These are phyloP conservation scores for Napeogenes inachia DNA, from an alignment of 2,888 invertebrate genomes.

Conservation along the genomic window DNA sequence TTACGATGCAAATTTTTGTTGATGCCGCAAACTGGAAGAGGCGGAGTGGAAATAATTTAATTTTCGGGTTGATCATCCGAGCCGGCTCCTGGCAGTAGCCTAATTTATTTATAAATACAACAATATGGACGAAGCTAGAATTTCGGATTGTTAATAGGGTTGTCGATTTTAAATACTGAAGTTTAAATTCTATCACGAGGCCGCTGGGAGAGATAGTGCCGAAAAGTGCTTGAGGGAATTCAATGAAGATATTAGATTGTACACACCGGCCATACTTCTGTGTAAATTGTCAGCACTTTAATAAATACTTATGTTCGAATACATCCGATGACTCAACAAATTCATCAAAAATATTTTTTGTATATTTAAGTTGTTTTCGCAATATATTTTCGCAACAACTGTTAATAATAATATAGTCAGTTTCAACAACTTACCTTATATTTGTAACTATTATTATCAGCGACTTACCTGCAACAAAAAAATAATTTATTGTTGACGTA, in stretches of 20 bases:
- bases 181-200: constrained; percentile 19
- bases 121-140: constrained; percentile 27
- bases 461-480: constrained; percentile 19
- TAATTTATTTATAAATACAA: constrained; percentile 56
- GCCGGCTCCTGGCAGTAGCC: constrained; percentile 38
- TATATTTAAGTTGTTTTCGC: no score
- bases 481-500: neutral
- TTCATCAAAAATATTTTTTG: no score
- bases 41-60: constrained; percentile 55
- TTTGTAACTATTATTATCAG: neutral
- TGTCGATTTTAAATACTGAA: constrained; percentile 12
- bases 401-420: constrained; percentile 11
- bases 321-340: no score
- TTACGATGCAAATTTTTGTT: constrained; percentile 45
- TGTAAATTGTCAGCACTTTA: constrained; percentile 15
- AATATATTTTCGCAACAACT: no score
- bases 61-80: constrained; percentile 54
- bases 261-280: no score
- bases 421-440: neutral
- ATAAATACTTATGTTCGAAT: neutral
- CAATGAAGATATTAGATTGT: constrained; percentile 18
- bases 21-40: constrained; percentile 35
- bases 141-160: constrained; percentile 14
- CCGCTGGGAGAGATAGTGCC: constrained; percentile 21
- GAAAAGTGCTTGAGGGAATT: constrained; percentile 15